These are phyloP conservation scores for Dicrurus megarhynchus DNA, from an alignment of 2,113 vertebrate genomes.

Conservation along the genomic window DNA sequence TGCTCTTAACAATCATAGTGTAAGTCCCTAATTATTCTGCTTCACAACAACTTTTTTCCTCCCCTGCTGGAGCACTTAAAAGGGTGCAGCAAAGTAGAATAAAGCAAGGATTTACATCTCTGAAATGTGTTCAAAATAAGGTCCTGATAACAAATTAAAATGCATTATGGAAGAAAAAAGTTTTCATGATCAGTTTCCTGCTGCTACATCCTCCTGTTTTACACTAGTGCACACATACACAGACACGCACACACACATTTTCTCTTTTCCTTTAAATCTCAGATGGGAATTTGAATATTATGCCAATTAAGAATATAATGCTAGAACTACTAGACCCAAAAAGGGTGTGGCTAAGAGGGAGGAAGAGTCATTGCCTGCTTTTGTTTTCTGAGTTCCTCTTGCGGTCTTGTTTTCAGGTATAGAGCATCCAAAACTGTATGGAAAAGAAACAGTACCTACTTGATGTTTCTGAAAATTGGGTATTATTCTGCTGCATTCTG, in stretches of 20 bases:
- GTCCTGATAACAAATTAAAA: not conserved
- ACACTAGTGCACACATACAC: not conserved
- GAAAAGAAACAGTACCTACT: not conserved
- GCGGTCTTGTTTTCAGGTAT: not conserved
- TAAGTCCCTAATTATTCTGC: conserved; percentile 50
- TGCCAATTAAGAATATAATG: not conserved
- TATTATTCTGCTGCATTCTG: not conserved
- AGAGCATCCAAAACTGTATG: not conserved
- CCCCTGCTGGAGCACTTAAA: not conserved
- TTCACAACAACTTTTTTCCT: conserved; percentile 52
- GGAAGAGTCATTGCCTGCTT: not conserved
- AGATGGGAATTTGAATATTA: not conserved
- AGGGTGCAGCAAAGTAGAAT: conserved; percentile 20
- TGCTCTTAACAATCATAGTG: not conserved
- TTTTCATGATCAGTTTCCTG: conserved; percentile 26
- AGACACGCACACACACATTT: not conserved
- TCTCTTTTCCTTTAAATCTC: not conserved
- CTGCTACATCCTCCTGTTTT: conserved; percentile 15
- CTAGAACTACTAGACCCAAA: not conserved
- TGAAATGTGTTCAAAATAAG: not conserved
- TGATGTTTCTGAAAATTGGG: not conserved
- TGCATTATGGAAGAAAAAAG: conserved; percentile 8
- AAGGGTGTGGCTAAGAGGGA: not conserved
- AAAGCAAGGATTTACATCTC: conserved; percentile 34
- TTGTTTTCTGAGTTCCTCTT: not conserved